A percentile compares a stretch with the other conserved stretches of the same genome.
phyloP scores from a whole-genome alignment of 1,140 invertebrate genomes.

The Alviniconcha marisindica region DNA sequence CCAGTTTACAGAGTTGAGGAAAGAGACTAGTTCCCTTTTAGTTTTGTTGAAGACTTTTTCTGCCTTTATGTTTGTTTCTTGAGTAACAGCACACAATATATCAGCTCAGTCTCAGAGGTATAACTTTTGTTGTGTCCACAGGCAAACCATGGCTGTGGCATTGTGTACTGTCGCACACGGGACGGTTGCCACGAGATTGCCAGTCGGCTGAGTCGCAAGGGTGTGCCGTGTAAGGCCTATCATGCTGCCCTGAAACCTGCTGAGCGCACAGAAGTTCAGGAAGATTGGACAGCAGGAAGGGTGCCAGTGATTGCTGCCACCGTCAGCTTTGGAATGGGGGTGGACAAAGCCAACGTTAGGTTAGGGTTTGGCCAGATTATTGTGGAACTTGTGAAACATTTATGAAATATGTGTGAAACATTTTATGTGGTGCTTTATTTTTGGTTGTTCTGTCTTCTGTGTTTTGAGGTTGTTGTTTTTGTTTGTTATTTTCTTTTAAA shows the following conservation, averaged over 20 bases:
- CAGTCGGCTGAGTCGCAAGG: conserved; percentile 77
- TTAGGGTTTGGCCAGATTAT: conserved; percentile 52
- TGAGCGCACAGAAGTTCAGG: conserved; percentile 80
- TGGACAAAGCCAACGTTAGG: conserved; percentile 85
- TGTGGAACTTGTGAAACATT: no score
- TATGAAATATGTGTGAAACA: no score
- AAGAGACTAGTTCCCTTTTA: no score
- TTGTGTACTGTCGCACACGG: conserved; percentile 84
- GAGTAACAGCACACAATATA: no score
- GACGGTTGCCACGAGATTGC: conserved; percentile 83
- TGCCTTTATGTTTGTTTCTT: no score
- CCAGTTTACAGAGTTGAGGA: no score
- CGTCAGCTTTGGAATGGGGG: conserved; percentile 87
- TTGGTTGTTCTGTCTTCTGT: no score
- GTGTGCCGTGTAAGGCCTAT: conserved; percentile 80
- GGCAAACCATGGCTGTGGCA: conserved; percentile 80
- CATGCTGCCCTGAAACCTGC: conserved; percentile 80
- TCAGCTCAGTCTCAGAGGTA: no score
- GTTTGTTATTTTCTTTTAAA: no score
- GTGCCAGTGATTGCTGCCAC: conserved; percentile 81
- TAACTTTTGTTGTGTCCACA: background rate
- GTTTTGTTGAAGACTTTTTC: no score
- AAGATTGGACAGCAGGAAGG: conserved; percentile 82
- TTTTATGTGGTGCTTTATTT: no score
- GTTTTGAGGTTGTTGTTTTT: no score